Evolutionary conservation across 2,113 vertebrate species (phyloP).

Genomic region (Chaenogobius annularis): DNA sequence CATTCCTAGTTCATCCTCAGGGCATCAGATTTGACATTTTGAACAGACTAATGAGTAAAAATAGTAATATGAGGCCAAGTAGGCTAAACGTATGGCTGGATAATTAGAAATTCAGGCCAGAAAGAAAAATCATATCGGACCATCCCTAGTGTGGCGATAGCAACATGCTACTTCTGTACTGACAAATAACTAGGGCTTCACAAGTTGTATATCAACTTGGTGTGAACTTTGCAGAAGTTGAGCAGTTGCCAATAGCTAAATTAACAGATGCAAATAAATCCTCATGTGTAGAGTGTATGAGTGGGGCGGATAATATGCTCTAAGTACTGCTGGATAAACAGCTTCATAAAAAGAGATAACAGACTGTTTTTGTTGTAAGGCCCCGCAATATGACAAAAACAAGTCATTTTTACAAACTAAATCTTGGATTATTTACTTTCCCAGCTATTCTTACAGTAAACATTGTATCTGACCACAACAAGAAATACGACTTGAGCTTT

Average conservation of each 20-base stretch:
- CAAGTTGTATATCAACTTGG: neutral
- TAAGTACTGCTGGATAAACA: neutral
- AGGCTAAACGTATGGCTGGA: too few species aligned
- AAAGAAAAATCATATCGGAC: too few species aligned
- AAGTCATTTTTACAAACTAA: neutral
- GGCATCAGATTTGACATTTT: too few species aligned
- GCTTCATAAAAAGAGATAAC: neutral
- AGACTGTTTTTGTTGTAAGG: neutral
- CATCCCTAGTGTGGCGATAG: neutral
- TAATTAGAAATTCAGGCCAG: too few species aligned
- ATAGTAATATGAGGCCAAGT: too few species aligned
- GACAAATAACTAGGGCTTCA: neutral
- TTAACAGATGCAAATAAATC: constrained; percentile 14
- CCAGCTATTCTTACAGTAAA: neutral
- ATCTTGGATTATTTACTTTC: too few species aligned
- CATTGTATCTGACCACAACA: neutral
- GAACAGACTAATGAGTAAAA: too few species aligned
- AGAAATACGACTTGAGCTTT: neutral
- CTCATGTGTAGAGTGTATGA: neutral
- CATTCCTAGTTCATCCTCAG: too few species aligned
- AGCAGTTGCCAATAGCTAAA: neutral
- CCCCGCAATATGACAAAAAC: neutral
- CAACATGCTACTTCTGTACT: neutral
- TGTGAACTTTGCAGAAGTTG: neutral
- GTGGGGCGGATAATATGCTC: neutral